These are phyloP conservation scores for Osmerus mordax DNA, from an alignment of 2,113 vertebrate genomes.

Conservation along the genomic window DNA sequence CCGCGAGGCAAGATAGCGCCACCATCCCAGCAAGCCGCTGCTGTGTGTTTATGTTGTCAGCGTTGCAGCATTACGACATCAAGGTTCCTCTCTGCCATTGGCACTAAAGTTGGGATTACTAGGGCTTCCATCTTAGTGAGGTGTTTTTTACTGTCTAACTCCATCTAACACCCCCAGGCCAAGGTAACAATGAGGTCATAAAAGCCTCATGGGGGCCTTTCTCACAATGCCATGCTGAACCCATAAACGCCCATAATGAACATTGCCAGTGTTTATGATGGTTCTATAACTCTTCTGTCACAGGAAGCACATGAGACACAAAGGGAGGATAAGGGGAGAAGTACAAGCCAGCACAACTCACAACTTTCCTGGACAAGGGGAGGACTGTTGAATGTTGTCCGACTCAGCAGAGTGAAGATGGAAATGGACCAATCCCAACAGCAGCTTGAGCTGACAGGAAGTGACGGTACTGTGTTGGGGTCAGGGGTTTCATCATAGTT, in stretches of 20 bases:
- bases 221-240: constrained; percentile 16
- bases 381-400: not conserved
- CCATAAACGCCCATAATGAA: constrained; percentile 31
- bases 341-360: constrained; percentile 4
- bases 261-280: constrained; percentile 15
- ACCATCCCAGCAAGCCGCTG: constrained; percentile 17
- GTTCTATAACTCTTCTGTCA: constrained; percentile 25
- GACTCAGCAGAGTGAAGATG: not conserved
- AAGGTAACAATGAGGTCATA: constrained; percentile 29
- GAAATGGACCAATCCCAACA: too few relatives aligned
- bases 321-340: constrained; percentile 5
- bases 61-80: constrained; percentile 33
- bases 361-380: not conserved
- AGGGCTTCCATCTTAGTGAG: constrained; percentile 17
- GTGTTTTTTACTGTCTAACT: constrained; percentile 20
- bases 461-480: too few relatives aligned
- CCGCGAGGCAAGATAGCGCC: not conserved
- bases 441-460: too few relatives aligned
- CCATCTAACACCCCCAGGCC: constrained; percentile 11
- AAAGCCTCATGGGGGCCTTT: constrained; percentile 13
- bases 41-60: constrained; percentile 33
- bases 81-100: not conserved
- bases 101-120: constrained; percentile 20
- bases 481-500: too few relatives aligned
- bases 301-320: constrained; percentile 21